Evolutionary conservation across 1,140 invertebrate genomes (phyloP).

Genomic region (Drosophila lacertosa): DNA sequence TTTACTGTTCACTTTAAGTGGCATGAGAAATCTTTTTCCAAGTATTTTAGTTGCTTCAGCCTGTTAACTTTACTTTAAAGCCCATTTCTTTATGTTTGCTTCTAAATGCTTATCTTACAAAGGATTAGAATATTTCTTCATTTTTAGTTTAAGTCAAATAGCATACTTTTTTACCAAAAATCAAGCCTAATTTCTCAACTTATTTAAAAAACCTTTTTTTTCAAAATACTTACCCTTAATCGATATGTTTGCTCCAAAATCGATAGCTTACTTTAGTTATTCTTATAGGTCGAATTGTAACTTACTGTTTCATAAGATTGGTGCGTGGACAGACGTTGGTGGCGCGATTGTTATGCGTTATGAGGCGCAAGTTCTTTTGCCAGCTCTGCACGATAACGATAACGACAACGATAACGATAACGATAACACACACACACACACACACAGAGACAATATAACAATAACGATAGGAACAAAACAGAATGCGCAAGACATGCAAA

Average conservation of each 20-base stretch:
- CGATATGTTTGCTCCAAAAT: too few relatives aligned
- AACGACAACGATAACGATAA: constrained; percentile 26
- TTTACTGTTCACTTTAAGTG: too few relatives aligned
- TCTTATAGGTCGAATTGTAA: not conserved
- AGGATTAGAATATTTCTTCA: too few relatives aligned
- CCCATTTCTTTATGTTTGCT: too few relatives aligned
- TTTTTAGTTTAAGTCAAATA: too few relatives aligned
- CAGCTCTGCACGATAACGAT: constrained; percentile 89
- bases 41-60: too few relatives aligned
- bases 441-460: constrained; percentile 2
- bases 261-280: not conserved
- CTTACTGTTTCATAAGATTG: constrained; percentile 99
- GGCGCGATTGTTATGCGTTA: constrained; percentile 98
- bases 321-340: constrained; percentile 98
- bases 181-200: not conserved
- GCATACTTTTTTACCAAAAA: too few relatives aligned
- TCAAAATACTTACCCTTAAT: constrained; percentile 1
- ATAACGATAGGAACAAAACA: constrained; percentile 24
- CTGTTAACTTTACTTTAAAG: too few relatives aligned
- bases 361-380: constrained; percentile 93
- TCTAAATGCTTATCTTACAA: too few relatives aligned
- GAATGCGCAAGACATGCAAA: constrained; percentile 51
- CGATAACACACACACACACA: constrained; percentile 12
- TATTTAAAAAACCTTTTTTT: not conserved
- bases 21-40: too few relatives aligned